Percentiles rank a stretch among this genome's conserved stretches.
Evolutionary conservation across 1,140 invertebrate genomes (phyloP).

Genomic region (Coptotermes formosanus): DNA sequence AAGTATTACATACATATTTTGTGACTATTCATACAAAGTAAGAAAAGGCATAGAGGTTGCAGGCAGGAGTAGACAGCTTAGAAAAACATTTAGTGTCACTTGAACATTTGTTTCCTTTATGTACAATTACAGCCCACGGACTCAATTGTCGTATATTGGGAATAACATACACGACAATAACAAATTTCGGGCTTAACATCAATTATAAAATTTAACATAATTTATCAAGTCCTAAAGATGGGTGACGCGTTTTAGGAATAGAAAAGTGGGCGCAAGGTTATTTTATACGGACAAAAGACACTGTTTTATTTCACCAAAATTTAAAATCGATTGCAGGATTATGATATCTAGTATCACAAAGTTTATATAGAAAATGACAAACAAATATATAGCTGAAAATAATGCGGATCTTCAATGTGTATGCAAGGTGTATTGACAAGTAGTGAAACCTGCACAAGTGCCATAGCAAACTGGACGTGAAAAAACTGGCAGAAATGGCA

Average conservation of each 20-base stretch:
- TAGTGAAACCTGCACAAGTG: neutral
- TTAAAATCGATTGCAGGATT: neutral
- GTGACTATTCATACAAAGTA: neutral
- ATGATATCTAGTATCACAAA: neutral
- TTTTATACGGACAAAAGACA: neutral
- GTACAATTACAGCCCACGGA: neutral
- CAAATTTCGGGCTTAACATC: neutral
- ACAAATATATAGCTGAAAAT: neutral
- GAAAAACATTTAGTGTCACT: neutral
- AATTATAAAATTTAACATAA: neutral
- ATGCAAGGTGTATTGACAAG: neutral
- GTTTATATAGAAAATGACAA: neutral
- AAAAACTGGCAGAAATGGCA: neutral
- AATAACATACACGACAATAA: neutral
- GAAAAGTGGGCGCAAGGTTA: neutral
- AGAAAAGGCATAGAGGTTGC: neutral
- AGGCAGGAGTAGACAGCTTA: neutral
- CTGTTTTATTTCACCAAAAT: neutral
- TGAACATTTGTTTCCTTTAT: neutral
- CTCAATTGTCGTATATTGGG: neutral
- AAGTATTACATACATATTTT: neutral
- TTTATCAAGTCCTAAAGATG: too few relatives aligned
- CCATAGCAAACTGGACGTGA: neutral
- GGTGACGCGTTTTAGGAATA: neutral
- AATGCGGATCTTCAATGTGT: neutral